These are phyloP conservation scores for Aphidius gifuensis DNA, from an alignment of 1,140 invertebrate species.

Conservation along the genomic window DNA sequence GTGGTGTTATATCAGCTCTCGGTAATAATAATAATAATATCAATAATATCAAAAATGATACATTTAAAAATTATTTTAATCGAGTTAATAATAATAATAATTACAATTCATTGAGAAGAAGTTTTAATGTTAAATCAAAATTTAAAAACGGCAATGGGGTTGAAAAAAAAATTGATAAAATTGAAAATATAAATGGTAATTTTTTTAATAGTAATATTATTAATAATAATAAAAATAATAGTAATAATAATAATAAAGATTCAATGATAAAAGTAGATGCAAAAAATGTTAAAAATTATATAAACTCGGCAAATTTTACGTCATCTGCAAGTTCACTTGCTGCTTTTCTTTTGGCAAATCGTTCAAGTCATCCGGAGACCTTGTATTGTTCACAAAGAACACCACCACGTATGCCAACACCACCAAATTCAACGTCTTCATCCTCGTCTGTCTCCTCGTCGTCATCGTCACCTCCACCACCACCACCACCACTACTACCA, in stretches of 20 bases:
- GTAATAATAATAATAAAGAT: neutral
- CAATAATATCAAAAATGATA: too few species aligned
- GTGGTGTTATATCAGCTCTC: conserved; percentile 10
- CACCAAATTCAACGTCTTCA: neutral
- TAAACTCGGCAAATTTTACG: neutral
- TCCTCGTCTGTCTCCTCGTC: conserved; percentile 10
- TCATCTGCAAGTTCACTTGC: conserved; percentile 6
- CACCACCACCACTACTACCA: conserved; percentile 11
- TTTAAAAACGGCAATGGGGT: too few species aligned
- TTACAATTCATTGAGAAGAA: too few species aligned
- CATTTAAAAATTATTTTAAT: too few species aligned
- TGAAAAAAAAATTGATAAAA: too few species aligned
- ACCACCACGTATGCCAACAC: conserved; percentile 1
- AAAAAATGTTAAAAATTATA: neutral
- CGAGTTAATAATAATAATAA: too few species aligned
- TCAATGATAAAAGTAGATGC: neutral
- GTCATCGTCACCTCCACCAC: conserved; percentile 10
- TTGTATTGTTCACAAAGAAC: conserved; percentile 13
- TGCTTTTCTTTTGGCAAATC: conserved; percentile 9
- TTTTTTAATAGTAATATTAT: neutral
- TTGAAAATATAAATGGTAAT: too few species aligned
- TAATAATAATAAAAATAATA: conserved; percentile 1
- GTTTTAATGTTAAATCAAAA: too few species aligned
- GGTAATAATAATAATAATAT: neutral
- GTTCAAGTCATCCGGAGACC: conserved; percentile 12